These are phyloP conservation scores for Scaptomyza cyrtandrae DNA, from an alignment of 2,888 invertebrate genomes.

Conservation along the genomic window DNA sequence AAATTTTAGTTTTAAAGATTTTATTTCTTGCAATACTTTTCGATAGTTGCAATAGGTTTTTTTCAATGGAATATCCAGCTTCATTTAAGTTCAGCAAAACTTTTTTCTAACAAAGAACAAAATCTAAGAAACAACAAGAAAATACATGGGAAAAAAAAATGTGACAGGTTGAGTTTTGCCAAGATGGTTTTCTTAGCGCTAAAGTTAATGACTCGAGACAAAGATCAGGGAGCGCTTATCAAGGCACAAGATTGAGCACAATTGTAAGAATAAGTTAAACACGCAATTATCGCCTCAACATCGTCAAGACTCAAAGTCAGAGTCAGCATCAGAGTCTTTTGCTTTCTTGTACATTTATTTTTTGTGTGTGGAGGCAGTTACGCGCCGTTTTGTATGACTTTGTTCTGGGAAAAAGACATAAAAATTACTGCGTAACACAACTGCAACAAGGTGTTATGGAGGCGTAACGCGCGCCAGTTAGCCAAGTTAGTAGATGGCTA, in stretches of 20 bases:
- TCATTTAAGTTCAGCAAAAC: too few relatives aligned
- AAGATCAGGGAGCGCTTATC: slow-evolving; percentile 57
- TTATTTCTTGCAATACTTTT: too few relatives aligned
- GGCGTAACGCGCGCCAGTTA: slow-evolving; percentile 68
- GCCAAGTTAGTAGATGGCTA: slow-evolving; percentile 20
- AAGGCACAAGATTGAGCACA: slow-evolving; percentile 31
- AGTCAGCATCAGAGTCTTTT: slow-evolving; percentile 18
- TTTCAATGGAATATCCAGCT: too few relatives aligned
- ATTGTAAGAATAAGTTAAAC: slow-evolving; percentile 46
- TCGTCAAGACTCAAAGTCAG: slow-evolving; percentile 18
- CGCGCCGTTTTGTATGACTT: slow-evolving; percentile 82
- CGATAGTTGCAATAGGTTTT: too few relatives aligned
- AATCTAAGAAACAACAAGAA: too few relatives aligned
- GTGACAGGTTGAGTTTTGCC: slow-evolving; percentile 2
- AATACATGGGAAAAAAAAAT: neutral
- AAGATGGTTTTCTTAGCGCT: slow-evolving; percentile 23
- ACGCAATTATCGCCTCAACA: slow-evolving; percentile 72
- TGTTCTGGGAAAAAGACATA: slow-evolving; percentile 81
- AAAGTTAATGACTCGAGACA: slow-evolving; percentile 17
- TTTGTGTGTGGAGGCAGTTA: slow-evolving; percentile 39
- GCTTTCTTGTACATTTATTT: slow-evolving; percentile 28
- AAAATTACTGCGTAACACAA: slow-evolving; percentile 83
- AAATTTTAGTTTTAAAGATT: too few relatives aligned
- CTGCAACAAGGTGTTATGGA: slow-evolving; percentile 82
- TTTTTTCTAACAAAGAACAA: too few relatives aligned